Percentiles rank a stretch among this genome's conserved stretches.
Evolutionary conservation across 2,888 invertebrate species (phyloP).

Genomic region (Nymphalis urticae): DNA sequence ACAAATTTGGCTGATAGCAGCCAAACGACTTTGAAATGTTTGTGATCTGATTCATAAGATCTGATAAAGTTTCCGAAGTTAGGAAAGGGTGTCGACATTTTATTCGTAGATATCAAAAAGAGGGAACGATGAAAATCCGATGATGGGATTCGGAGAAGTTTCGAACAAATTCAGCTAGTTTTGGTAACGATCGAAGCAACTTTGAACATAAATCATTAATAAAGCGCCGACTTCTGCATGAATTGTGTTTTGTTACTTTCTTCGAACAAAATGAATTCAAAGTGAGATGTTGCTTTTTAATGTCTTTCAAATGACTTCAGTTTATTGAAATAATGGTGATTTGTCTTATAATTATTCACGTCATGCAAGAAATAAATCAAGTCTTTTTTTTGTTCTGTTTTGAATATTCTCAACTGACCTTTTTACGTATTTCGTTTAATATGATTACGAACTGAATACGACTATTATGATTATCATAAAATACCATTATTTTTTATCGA

Average conservation of each 20-base stretch:
- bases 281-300: not conserved
- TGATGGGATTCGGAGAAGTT: conserved; percentile 30
- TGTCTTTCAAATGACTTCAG: not conserved
- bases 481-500: too few relatives aligned
- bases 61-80: conserved; percentile 22
- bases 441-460: too few relatives aligned
- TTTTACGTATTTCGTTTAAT: too few relatives aligned
- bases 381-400: too few relatives aligned
- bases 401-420: too few relatives aligned
- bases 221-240: conserved; percentile 9
- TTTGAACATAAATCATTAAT: conserved; percentile 33
- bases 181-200: conserved; percentile 28
- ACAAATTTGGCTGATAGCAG: not conserved
- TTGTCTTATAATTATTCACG: too few relatives aligned
- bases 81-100: conserved; percentile 29
- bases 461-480: too few relatives aligned
- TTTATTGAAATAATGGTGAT: not conserved
- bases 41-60: conserved; percentile 19
- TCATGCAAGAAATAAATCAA: too few relatives aligned
- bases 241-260: conserved; percentile 11
- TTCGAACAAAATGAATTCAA: not conserved
- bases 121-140: conserved; percentile 33
- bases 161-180: conserved; percentile 36
- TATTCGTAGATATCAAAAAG: conserved; percentile 31
- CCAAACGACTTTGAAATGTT: conserved; percentile 20